Base-by-base conservation (phyloP, 92 coral and sea anemone genomes). In the Montipora capitata region DNA sequence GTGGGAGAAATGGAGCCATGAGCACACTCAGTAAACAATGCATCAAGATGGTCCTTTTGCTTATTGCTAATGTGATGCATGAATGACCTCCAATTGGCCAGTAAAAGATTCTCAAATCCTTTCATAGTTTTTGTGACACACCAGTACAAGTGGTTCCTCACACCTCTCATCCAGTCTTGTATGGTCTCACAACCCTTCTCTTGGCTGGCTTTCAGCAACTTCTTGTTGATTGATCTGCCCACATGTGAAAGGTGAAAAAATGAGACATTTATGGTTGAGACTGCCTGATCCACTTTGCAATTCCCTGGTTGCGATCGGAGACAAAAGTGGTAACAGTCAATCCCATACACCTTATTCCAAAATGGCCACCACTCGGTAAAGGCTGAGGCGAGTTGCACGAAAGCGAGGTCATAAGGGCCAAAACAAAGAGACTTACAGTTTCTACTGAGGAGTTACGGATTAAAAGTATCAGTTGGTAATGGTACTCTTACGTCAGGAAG, bases 51-150 rank as follows among this genome's bases (percentile, higher is more conserved):
- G 40, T 85, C 65, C 38, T 41, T 14, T 52, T 93, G 93, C 20
- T 72, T 85, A 76, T 93, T 85, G 39, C 93, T 78, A 4, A 93
- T 89, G 86, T 89, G 96, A 5, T 80, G 83, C 59, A 93, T 52
- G 39, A 93, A 89, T 8, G 96, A 93, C 42, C 13, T 64, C 93
- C 96, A 93, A 68, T 93, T 93, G 2, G 96, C 96, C 5, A 78
- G 76, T 11, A 88, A 88, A 12, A 92, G 77, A 44, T 49, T 54
- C 11, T 88, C 80, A 84, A 88, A 92, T 12, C 95, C 93, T n/a
- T n/a, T n/a, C n/a, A n/a, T n/a, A 16, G 85, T 51, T 52, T 68
- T 88, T 13, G 93, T 84, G 12, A 80, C 95, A 89, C 95, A 78
- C 95, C 95, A 92, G 84, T 72, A 92, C 56, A 92, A 15, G 54